A percentile compares a stretch with the other conserved stretches of the same genome.
These are phyloP conservation scores for Heterotilapia buettikoferi DNA, from an alignment of 2,113 vertebrate species.

Conservation along the genomic window DNA sequence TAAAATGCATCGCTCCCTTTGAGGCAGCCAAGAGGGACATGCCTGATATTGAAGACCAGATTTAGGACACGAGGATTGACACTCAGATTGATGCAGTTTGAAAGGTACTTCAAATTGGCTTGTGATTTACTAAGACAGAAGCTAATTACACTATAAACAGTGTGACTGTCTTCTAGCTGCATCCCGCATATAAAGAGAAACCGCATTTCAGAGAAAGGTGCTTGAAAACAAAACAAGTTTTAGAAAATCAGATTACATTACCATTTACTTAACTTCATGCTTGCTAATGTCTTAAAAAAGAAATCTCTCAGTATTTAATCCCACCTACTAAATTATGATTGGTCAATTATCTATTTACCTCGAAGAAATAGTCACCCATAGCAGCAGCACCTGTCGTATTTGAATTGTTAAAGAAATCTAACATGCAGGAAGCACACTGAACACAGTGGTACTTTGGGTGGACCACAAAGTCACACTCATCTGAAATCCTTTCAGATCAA, in stretches of 20 bases:
- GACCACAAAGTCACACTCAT: neutral
- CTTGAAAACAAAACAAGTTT: neutral
- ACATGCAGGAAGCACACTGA: neutral
- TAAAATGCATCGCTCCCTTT: neutral
- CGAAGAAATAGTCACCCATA: neutral
- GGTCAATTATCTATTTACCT: neutral
- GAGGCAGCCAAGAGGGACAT: neutral
- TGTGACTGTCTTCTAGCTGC: neutral
- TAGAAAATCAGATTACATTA: neutral
- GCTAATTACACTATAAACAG: constrained; percentile 18
- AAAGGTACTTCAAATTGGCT: neutral
- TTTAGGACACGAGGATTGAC: neutral
- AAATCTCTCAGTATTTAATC: neutral
- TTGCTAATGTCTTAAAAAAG: neutral
- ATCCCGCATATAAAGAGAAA: neutral
- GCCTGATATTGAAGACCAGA: neutral
- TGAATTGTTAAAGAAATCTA: neutral
- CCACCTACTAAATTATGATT: neutral
- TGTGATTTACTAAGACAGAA: neutral
- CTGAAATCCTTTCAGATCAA: neutral
- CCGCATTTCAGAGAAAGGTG: neutral
- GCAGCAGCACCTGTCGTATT: neutral
- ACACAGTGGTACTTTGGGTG: neutral
- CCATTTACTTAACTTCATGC: neutral
- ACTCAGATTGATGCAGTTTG: neutral